phyloP scores from a whole-genome alignment of 2,888 invertebrate genomes.

The Bruchidius siliquastri region DNA sequence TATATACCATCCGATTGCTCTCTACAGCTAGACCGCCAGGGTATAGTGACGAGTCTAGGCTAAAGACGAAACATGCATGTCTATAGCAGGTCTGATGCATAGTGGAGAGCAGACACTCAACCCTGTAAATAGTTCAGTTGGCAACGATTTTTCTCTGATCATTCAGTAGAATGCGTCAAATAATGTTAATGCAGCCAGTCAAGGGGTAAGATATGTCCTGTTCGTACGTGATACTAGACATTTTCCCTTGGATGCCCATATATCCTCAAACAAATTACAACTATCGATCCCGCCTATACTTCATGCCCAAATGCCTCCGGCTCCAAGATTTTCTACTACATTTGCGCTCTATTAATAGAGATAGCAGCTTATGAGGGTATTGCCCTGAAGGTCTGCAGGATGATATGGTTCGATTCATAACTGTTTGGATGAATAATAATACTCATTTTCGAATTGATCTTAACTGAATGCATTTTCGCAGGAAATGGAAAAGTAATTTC shows the following conservation, averaged over 20 bases:
- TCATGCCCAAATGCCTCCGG: slow-evolving; percentile 1
- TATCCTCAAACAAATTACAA: neutral
- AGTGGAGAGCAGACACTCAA: too few species aligned
- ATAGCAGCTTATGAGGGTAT: neutral
- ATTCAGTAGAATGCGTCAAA: neutral
- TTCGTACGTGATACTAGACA: neutral
- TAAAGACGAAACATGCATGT: too few species aligned
- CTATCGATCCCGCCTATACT: neutral
- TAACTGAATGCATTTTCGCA: too few species aligned
- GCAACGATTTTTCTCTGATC: neutral
- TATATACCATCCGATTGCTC: too few species aligned
- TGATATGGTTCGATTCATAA: neutral
- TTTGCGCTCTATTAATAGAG: slow-evolving; percentile 2
- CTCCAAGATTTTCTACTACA: slow-evolving; percentile 5
- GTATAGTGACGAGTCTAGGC: too few species aligned
- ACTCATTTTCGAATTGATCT: neutral
- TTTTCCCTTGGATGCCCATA: neutral
- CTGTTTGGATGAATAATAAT: neutral
- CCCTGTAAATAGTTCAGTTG: too few species aligned
- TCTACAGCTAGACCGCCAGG: too few species aligned
- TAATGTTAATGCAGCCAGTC: neutral
- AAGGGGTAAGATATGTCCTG: neutral
- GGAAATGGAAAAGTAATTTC: too few species aligned
- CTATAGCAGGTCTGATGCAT: too few species aligned
- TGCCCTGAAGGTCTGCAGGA: neutral